These are phyloP conservation scores for Aphaenogaster floridana DNA, from an alignment of 1,140 invertebrate species.

Conservation along the genomic window DNA sequence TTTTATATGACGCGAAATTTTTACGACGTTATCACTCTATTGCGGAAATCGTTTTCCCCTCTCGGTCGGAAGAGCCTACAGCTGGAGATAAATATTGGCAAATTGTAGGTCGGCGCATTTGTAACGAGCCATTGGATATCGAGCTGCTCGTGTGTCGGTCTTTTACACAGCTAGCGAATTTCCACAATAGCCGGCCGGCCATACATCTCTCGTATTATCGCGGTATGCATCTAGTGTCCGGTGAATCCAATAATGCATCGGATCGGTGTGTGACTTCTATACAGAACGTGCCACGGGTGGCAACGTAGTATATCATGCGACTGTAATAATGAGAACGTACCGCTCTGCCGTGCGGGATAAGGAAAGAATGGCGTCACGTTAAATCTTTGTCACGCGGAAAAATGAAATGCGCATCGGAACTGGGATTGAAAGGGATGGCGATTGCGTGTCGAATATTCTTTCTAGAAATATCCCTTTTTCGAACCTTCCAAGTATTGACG, in stretches of 20 bases:
- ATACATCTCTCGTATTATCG: slow-evolving; percentile 58
- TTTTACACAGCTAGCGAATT: slow-evolving; percentile 54
- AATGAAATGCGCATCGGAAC: slow-evolving; percentile 19
- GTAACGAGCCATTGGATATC: slow-evolving; percentile 59
- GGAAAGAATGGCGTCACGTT: slow-evolving; percentile 4
- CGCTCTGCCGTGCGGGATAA: background rate
- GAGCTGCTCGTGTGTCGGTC: slow-evolving; percentile 25
- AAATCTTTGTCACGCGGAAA: slow-evolving; percentile 8
- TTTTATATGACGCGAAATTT: slow-evolving; percentile 16
- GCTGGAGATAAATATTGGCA: slow-evolving; percentile 55
- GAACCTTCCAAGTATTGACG: background rate
- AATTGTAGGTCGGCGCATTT: slow-evolving; percentile 59
- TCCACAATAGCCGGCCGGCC: slow-evolving; percentile 49
- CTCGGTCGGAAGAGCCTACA: slow-evolving; percentile 13
- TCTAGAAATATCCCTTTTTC: background rate
- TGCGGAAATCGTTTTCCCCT: background rate
- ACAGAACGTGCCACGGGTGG: background rate
- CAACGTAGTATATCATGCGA: background rate
- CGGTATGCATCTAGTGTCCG: slow-evolving; percentile 51
- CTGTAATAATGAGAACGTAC: background rate
- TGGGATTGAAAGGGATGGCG: background rate
- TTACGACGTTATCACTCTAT: slow-evolving; percentile 2
- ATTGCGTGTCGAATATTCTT: slow-evolving; percentile 5
- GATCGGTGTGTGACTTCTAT: slow-evolving; percentile 32
- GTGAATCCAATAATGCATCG: slow-evolving; percentile 59